These are phyloP conservation scores for Callaeas wilsoni DNA, from an alignment of 2,113 vertebrate genomes.

Conservation along the genomic window DNA sequence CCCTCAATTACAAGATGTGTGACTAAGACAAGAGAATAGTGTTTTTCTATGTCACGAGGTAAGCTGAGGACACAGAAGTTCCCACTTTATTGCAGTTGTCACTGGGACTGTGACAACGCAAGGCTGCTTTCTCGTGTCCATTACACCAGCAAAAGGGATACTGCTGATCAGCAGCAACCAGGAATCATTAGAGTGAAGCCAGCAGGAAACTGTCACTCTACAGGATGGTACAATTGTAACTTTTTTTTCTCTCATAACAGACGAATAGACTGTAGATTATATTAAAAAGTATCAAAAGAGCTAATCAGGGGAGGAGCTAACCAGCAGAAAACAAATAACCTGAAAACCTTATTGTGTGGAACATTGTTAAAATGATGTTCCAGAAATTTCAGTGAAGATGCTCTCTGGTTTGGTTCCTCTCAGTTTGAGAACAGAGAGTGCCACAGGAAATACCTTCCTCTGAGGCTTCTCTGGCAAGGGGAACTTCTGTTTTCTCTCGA, in stretches of 20 bases:
- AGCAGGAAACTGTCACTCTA: neutral
- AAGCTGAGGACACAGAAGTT: neutral
- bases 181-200: neutral
- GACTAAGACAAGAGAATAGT: neutral
- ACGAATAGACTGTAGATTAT: neutral
- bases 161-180: neutral
- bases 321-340: neutral
- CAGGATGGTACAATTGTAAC: neutral
- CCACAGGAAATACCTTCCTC: slow-evolving; percentile 1
- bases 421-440: neutral
- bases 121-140: neutral
- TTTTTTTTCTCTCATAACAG: neutral
- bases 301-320: neutral
- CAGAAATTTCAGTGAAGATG: neutral
- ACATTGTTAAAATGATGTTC: neutral
- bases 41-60: neutral
- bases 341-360: neutral
- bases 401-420: neutral
- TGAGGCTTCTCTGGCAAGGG: neutral
- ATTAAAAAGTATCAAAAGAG: neutral
- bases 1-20: neutral
- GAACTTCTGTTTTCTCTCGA: neutral
- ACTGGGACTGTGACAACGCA: neutral
- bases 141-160: neutral
- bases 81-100: neutral